Evolutionary conservation across 2,888 invertebrate genomes (phyloP), one percentile per base, ranked within the genome.

Genomic region (Orgyia antiqua): DNA sequence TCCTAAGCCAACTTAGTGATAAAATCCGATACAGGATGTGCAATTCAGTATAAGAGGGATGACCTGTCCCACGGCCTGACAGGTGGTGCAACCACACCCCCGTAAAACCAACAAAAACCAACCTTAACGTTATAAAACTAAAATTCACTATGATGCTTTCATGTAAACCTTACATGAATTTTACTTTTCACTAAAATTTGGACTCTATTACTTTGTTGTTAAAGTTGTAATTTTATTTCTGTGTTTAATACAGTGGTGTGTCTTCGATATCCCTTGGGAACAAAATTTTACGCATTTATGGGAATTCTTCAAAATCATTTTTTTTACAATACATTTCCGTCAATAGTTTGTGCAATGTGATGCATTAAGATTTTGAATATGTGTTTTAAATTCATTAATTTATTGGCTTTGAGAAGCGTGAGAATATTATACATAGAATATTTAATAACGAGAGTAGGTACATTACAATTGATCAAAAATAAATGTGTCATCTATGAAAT

Each of bases 41-140:
- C 73, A 58, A 74, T 72, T 69, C 59, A 48, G 58, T 63, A 53
- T 68, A 74, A 79, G 84, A 82, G 83, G 83, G 84, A 82, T 82
- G 77, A 79, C 79, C 76, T 76, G 69, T 79, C 82, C 61, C 79
- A 80, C 77, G 83, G 78, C 76, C 80, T 73, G 51, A 66, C 77
- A 79, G 79, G 79, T 80, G 78, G 69, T 70, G 65, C 64, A 59
- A 53, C 64, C 62, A 58, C 46, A 49, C 41, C 44, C 39, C 31
- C 40, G 31, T 45, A 42, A 20, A 11, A 33, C 27, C 33, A 27
- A 7, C 24, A 11, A 55, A 51, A 52, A 42, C 4, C 31, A 36
- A 33, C 48, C 35, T 36, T 49, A 49, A 36, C 20, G 3, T 19
- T 1, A 12, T 12, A 27, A 0, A 0, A 1, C 17, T 33, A 52